Evolutionary conservation across 30 jellyfish, hydroid and myxozoan genomes (phyloP).

Genomic region (Aurelia coerulea): DNA sequence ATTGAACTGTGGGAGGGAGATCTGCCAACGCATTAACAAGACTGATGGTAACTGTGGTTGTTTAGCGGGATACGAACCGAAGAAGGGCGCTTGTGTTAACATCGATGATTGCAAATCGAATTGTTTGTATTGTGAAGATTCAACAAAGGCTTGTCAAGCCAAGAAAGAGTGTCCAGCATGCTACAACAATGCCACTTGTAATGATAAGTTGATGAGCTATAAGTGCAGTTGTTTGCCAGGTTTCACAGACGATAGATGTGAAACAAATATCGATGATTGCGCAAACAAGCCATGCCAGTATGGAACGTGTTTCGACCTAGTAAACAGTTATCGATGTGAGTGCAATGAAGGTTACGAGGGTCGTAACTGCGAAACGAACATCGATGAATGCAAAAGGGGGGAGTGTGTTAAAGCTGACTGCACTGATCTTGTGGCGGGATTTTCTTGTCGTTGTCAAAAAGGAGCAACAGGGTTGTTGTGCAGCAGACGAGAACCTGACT

Average conservation of each 20-base stretch:
- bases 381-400: slow-evolving; percentile 44
- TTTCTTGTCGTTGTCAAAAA: slow-evolving; percentile 25
- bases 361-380: slow-evolving; percentile 55
- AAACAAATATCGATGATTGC: slow-evolving; percentile 67
- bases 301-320: slow-evolving; percentile 84
- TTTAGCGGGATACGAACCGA: slow-evolving; percentile 65
- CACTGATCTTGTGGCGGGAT: slow-evolving; percentile 42
- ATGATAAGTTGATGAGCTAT: slow-evolving; percentile 69
- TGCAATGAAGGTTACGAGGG: slow-evolving; percentile 80
- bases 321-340: slow-evolving; percentile 70
- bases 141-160: slow-evolving; percentile 42
- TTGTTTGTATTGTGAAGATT: slow-evolving; percentile 62
- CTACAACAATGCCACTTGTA: slow-evolving; percentile 75
- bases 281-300: slow-evolving; percentile 71
- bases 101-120: slow-evolving; percentile 78
- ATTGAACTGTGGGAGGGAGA: slow-evolving; percentile 56
- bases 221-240: slow-evolving; percentile 78
- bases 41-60: slow-evolving; percentile 75
- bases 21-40: slow-evolving; percentile 74
- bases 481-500: slow-evolving; percentile 25
- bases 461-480: slow-evolving; percentile 44
- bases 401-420: slow-evolving; percentile 57
- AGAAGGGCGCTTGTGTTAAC: slow-evolving; percentile 49
- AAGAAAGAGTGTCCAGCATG: slow-evolving; percentile 66
- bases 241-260: slow-evolving; percentile 68